Percentiles rank a stretch among this genome's conserved stretches.
phyloP scores from a whole-genome alignment of 2,797 vertebrate species.

The Propithecus perrieri region DNA sequence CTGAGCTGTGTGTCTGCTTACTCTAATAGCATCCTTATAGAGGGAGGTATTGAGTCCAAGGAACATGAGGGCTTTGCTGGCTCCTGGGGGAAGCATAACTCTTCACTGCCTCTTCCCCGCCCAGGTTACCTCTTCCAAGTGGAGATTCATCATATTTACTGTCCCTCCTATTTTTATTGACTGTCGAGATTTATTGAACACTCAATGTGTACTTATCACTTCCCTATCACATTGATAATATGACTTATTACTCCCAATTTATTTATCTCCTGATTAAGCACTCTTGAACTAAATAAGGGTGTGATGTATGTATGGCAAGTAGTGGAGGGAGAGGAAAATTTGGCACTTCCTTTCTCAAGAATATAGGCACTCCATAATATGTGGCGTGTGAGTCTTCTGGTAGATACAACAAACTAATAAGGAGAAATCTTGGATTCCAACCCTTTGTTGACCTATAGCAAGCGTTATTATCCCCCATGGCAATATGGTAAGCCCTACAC shows the following conservation, averaged over 20 bases:
- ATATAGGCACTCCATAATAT: not conserved
- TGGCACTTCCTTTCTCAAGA: not conserved
- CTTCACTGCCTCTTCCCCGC: not conserved
- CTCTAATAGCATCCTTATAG: not conserved
- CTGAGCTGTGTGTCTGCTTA: not conserved
- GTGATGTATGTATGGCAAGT: not conserved
- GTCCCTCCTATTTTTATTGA: constrained; percentile 65
- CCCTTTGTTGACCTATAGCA: not conserved
- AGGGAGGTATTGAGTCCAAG: not conserved
- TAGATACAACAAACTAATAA: not conserved
- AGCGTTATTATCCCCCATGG: not conserved
- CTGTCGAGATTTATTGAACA: constrained; percentile 68
- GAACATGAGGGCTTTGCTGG: not conserved
- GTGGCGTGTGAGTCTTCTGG: not conserved
- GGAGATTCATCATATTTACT: constrained; percentile 44
- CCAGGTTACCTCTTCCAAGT: not conserved
- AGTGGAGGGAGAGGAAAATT: not conserved
- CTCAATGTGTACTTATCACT: constrained; percentile 57
- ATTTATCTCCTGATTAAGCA: constrained; percentile 56
- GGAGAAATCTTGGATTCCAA: not conserved
- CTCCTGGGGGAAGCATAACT: constrained; percentile 60
- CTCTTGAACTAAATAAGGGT: constrained; percentile 47
- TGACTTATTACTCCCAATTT: constrained; percentile 49
- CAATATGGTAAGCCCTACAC: not conserved
- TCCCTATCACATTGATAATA: constrained; percentile 49